Evolutionary conservation across 2,113 vertebrate species (phyloP).

Genomic region (Ophiodon elongatus): DNA sequence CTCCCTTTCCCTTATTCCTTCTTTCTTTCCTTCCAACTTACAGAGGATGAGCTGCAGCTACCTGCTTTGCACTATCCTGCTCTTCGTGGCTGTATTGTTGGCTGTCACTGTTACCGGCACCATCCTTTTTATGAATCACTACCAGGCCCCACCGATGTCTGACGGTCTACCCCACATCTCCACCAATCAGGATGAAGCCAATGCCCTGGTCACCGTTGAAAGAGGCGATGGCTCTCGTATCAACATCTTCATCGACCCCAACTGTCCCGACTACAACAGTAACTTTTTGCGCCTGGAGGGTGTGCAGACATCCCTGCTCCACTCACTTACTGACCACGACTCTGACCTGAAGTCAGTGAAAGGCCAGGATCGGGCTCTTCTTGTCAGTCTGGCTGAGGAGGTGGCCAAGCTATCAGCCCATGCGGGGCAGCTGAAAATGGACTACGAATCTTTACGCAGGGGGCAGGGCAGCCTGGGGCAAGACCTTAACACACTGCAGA

Average conservation of each 20-base stretch:
- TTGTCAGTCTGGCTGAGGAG: conserved; percentile 91
- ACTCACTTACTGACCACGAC: conserved; percentile 87
- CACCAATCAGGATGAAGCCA: conserved; percentile 92
- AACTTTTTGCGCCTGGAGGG: conserved; percentile 91
- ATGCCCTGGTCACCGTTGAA: conserved; percentile 96
- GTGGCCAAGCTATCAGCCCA: conserved; percentile 90
- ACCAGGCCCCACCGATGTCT: conserved; percentile 86
- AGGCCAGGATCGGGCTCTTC: conserved; percentile 89
- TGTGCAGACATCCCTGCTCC: conserved; percentile 91
- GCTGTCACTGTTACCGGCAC: conserved; percentile 92
- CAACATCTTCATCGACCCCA: conserved; percentile 98
- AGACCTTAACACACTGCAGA: conserved; percentile 91
- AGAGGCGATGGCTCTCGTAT: conserved; percentile 93
- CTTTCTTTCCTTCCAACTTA: not conserved
- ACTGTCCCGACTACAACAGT: conserved; percentile 91
- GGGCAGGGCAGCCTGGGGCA: conserved; percentile 91
- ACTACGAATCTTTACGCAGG: conserved; percentile 89
- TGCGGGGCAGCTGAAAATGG: conserved; percentile 89
- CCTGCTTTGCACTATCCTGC: conserved; percentile 91
- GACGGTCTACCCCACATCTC: conserved; percentile 92
- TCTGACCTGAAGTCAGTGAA: conserved; percentile 87
- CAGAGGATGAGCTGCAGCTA: conserved; percentile 95
- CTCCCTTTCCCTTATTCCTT: not conserved
- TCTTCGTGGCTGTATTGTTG: conserved; percentile 92
- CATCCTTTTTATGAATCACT: conserved; percentile 96